A percentile compares a stretch with the other conserved stretches of the same genome.
phyloP scores from a whole-genome alignment of 2,797 vertebrate species.

The Lemur catta region DNA sequence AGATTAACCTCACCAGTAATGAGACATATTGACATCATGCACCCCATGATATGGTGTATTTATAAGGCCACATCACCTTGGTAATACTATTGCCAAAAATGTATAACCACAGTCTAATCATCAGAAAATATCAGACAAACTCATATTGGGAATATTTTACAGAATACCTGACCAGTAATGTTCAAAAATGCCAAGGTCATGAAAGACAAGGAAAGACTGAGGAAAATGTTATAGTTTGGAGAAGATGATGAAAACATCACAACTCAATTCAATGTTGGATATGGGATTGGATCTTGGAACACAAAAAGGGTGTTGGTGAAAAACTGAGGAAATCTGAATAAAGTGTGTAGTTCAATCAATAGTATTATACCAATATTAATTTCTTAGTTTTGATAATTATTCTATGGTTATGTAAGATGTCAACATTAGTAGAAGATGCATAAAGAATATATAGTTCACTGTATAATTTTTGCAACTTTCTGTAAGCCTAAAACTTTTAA shows the following conservation, averaged over 20 bases:
- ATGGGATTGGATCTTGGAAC: background rate
- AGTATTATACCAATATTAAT: background rate
- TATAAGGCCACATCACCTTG: background rate
- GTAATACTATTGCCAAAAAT: background rate
- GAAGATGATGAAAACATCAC: background rate
- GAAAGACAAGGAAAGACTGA: background rate
- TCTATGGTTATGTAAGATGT: background rate
- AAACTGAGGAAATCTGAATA: background rate
- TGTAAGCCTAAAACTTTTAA: slow-evolving; percentile 12
- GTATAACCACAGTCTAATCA: background rate
- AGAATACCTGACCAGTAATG: background rate
- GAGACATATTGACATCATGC: background rate
- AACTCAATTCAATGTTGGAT: background rate
- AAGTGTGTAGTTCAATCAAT: background rate
- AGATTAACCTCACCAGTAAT: background rate
- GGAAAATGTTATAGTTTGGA: background rate
- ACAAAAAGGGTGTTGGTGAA: background rate
- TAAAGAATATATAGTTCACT: background rate
- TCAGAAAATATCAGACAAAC: background rate
- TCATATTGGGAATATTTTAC: background rate
- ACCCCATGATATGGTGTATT: background rate
- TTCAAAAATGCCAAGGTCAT: background rate
- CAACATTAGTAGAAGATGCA: background rate
- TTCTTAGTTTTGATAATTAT: background rate
- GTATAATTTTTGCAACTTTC: background rate